Conservation (phyloP, 2,113 vertebrate species). For the Forbesichthys agassizii region DNA sequence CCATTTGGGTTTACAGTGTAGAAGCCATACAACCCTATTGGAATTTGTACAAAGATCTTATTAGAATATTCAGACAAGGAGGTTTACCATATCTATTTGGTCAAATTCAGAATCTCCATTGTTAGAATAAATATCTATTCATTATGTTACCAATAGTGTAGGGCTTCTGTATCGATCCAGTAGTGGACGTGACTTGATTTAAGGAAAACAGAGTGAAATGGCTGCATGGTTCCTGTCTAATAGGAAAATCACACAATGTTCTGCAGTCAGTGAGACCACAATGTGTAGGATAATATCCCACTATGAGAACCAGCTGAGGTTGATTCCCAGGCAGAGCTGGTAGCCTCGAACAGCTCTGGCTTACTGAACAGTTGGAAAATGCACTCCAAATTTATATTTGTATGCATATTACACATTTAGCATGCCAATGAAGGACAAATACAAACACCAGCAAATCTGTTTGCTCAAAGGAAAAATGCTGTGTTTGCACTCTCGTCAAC, state of each 20-base stretch:
- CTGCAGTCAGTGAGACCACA: slow-evolving; percentile 51
- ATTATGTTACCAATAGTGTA: slow-evolving; percentile 1
- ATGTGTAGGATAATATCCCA: slow-evolving; percentile 47
- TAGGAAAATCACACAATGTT: slow-evolving; percentile 70
- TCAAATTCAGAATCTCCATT: slow-evolving; percentile 26
- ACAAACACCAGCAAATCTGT: background rate
- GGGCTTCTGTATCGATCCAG: slow-evolving; percentile 24
- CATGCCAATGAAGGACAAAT: background rate
- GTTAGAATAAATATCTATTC: slow-evolving; percentile 19
- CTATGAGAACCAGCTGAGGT: slow-evolving; percentile 62
- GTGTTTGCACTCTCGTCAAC: background rate
- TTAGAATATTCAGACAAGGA: background rate
- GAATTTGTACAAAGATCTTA: too few species aligned
- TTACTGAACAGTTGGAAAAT: slow-evolving; percentile 34
- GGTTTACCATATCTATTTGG: slow-evolving; percentile 30
- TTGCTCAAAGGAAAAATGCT: background rate
- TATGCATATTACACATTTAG: background rate
- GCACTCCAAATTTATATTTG: slow-evolving; percentile 1
- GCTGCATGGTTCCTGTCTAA: slow-evolving; percentile 37
- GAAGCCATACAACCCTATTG: too few species aligned
- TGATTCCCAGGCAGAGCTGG: slow-evolving; percentile 43
- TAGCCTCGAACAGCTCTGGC: slow-evolving; percentile 35
- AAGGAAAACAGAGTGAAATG: slow-evolving; percentile 39
- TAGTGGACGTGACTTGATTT: slow-evolving; percentile 39
- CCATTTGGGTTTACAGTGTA: too few species aligned